Percentiles rank a stretch among this genome's conserved stretches.
These are phyloP conservation scores for Gryon sp. DNA, from an alignment of 1,140 invertebrate genomes.

Conservation along the genomic window DNA sequence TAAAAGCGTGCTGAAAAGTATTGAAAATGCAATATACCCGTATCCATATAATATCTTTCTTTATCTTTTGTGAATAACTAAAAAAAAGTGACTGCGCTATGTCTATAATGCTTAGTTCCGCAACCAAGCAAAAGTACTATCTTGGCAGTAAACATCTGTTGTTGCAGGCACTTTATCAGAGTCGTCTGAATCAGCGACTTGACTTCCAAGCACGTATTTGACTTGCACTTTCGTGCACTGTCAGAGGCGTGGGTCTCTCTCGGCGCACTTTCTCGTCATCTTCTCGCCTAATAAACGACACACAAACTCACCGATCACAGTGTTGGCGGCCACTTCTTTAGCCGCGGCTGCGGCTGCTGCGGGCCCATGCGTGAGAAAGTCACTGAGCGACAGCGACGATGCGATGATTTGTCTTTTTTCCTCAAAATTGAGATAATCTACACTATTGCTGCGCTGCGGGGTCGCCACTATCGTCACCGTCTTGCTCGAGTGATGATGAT, in stretches of 20 bases:
- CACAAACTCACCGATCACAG: slow-evolving; percentile 80
- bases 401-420: slow-evolving; percentile 93
- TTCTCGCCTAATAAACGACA: slow-evolving; percentile 10
- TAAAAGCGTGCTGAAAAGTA: too few species aligned
- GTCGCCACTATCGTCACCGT: slow-evolving; percentile 82
- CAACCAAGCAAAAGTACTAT: too few species aligned
- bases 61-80: too few species aligned
- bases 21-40: too few species aligned
- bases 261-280: not conserved
- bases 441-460: slow-evolving; percentile 88
- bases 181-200: not conserved
- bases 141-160: too few species aligned
- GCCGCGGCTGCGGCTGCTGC: slow-evolving; percentile 82
- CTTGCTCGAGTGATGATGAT: slow-evolving; percentile 78
- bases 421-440: slow-evolving; percentile 94
- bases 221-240: not conserved
- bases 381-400: slow-evolving; percentile 90
- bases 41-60: too few species aligned
- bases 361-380: slow-evolving; percentile 87
- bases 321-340: slow-evolving; percentile 79
- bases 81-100: too few species aligned
- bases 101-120: too few species aligned
- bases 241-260: too few species aligned
- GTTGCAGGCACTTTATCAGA: too few species aligned
- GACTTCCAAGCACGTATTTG: slow-evolving; percentile 3